These are phyloP conservation scores for Acanthis flammea DNA, from an alignment of 2,797 vertebrate species.

Conservation along the genomic window DNA sequence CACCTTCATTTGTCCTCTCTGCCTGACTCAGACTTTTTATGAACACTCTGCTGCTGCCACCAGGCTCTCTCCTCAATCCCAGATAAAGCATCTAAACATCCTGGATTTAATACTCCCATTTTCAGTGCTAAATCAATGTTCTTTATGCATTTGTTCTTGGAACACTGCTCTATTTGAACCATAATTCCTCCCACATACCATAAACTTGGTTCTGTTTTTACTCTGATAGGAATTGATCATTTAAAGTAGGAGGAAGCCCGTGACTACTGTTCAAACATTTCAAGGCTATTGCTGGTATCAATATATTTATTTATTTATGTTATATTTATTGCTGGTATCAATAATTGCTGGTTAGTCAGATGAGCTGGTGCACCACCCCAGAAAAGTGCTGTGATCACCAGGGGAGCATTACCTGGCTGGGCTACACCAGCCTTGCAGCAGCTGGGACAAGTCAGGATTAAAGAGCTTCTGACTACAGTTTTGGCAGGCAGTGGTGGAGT, in stretches of 20 bases:
- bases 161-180: not conserved
- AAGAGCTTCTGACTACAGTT: not conserved
- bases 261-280: not conserved
- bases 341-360: not conserved
- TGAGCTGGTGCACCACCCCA: not conserved
- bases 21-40: not conserved
- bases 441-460: not conserved
- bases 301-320: too few relatives aligned
- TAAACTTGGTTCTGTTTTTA: slow-evolving; percentile 42
- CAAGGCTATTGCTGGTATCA: not conserved
- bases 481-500: not conserved
- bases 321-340: too few relatives aligned
- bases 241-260: not conserved
- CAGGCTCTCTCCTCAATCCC: not conserved
- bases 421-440: not conserved
- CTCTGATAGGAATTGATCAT: slow-evolving; percentile 22
- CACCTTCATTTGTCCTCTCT: slow-evolving; percentile 36
- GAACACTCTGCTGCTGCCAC: not conserved
- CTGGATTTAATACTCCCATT: slow-evolving; percentile 46
- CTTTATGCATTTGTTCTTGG: slow-evolving; percentile 68
- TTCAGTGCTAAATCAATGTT: slow-evolving; percentile 51
- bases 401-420: not conserved
- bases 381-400: not conserved
- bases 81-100: slow-evolving; percentile 22
- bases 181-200: slow-evolving; percentile 25